A percentile compares a stretch with the other conserved stretches of the same genome.
Evolutionary conservation across 2,888 invertebrate genomes (phyloP).

Genomic region (Pinctada fucata): DNA sequence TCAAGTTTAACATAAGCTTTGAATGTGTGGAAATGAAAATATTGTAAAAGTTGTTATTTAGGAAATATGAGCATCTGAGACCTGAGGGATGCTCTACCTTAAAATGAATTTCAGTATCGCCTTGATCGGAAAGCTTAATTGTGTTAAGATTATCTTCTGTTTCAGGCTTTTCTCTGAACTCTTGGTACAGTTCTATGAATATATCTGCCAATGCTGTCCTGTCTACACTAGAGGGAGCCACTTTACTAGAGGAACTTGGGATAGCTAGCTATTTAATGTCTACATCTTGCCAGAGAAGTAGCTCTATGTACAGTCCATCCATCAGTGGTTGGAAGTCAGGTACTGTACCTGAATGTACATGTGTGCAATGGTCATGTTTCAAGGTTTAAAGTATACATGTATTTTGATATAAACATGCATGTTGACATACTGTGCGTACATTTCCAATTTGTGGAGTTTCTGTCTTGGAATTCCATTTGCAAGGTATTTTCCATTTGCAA

Average conservation of each 20-base stretch:
- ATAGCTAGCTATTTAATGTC: conserved; percentile 13
- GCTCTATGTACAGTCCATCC: conserved; percentile 27
- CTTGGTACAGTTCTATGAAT: neutral
- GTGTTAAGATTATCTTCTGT: neutral
- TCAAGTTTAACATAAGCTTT: too few species aligned
- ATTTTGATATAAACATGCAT: neutral
- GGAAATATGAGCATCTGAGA: too few species aligned
- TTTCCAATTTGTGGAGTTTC: neutral
- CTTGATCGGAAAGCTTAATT: too few species aligned
- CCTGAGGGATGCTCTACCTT: too few species aligned
- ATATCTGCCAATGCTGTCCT: neutral
- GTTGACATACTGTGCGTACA: neutral
- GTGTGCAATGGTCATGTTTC: neutral
- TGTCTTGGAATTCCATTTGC: neutral
- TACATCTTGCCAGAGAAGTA: conserved; percentile 21
- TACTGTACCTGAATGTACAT: neutral
- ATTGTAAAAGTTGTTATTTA: too few species aligned
- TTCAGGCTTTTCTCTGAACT: conserved; percentile 22
- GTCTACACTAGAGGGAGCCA: conserved; percentile 15
- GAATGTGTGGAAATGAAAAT: too few species aligned
- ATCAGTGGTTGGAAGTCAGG: conserved; percentile 32
- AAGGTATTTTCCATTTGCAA: too few species aligned
- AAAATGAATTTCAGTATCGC: too few species aligned
- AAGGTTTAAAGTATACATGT: neutral
- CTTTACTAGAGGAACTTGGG: conserved; percentile 27